These are phyloP conservation scores for Caenorhabditis wallacei DNA, from an alignment of 2,888 invertebrate genomes.

Conservation along the genomic window DNA sequence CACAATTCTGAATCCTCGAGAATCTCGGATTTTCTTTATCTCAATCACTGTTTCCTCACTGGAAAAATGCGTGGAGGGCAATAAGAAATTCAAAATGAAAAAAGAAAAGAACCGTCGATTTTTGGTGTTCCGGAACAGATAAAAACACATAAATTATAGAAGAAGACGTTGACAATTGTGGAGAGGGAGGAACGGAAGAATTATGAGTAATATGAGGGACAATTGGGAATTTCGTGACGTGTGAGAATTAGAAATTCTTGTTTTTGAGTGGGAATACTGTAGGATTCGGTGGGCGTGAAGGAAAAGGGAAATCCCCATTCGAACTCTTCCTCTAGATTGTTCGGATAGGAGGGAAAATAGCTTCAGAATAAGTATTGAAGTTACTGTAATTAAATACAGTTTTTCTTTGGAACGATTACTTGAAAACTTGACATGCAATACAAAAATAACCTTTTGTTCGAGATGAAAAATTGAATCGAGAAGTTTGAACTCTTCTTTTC, in stretches of 20 bases:
- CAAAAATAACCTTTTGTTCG: no score
- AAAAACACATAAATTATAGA: slow-evolving; percentile 46
- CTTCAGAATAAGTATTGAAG: no score
- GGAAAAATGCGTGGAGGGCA: neutral
- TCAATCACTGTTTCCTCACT: slow-evolving; percentile 35
- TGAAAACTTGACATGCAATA: no score
- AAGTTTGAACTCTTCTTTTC: slow-evolving; percentile 12
- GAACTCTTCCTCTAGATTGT: no score
- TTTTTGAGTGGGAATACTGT: neutral
- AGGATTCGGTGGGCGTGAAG: no score
- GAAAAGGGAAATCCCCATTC: no score
- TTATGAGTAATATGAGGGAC: no score
- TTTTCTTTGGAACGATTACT: no score
- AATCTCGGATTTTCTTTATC: slow-evolving; percentile 35
- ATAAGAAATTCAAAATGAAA: neutral
- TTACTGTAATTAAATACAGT: no score
- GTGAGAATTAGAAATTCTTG: neutral
- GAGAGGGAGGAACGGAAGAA: slow-evolving; percentile 5
- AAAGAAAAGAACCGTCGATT: slow-evolving; percentile 17
- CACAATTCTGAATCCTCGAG: slow-evolving; percentile 57
- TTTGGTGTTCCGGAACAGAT: slow-evolving; percentile 40
- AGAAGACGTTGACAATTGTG: slow-evolving; percentile 29
- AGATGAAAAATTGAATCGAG: neutral
- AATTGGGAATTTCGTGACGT: slow-evolving; percentile 23
- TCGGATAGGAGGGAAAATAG: no score